A percentile compares a stretch with the other conserved stretches of the same genome.
These are phyloP conservation scores for Acleris laterana DNA, from an alignment of 2,888 invertebrate genomes.

Conservation along the genomic window DNA sequence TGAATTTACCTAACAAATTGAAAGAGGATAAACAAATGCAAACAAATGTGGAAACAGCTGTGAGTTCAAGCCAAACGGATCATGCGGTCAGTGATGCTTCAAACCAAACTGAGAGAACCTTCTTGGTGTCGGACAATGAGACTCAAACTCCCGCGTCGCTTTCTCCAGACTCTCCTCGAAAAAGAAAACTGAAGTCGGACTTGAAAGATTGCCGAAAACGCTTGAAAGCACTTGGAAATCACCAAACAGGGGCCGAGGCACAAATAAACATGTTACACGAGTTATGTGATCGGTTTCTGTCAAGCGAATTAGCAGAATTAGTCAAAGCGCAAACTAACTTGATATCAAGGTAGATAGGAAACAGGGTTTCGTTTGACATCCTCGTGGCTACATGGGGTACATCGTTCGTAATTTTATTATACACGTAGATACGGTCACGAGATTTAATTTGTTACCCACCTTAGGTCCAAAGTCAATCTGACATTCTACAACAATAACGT, in stretches of 20 bases:
- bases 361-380: too few relatives aligned
- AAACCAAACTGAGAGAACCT: background rate
- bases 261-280: slow-evolving; percentile 11
- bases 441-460: too few relatives aligned
- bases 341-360: too few relatives aligned
- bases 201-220: background rate
- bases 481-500: too few relatives aligned
- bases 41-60: background rate
- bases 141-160: background rate
- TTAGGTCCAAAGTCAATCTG: too few relatives aligned
- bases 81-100: background rate
- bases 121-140: background rate
- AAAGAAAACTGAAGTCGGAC: background rate
- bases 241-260: background rate
- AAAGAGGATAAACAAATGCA: background rate
- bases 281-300: slow-evolving; percentile 9
- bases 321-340: slow-evolving; percentile 16
- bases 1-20: background rate
- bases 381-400: too few relatives aligned
- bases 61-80: background rate
- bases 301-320: slow-evolving; percentile 6
- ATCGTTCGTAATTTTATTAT: too few relatives aligned
- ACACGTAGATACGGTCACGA: too few relatives aligned
- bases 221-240: background rate
- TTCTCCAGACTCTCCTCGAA: background rate